Percentiles rank a stretch among this genome's conserved stretches.
These are phyloP conservation scores for Caenorhabditis uteleia DNA, from an alignment of 2,888 invertebrate genomes.

Conservation along the genomic window DNA sequence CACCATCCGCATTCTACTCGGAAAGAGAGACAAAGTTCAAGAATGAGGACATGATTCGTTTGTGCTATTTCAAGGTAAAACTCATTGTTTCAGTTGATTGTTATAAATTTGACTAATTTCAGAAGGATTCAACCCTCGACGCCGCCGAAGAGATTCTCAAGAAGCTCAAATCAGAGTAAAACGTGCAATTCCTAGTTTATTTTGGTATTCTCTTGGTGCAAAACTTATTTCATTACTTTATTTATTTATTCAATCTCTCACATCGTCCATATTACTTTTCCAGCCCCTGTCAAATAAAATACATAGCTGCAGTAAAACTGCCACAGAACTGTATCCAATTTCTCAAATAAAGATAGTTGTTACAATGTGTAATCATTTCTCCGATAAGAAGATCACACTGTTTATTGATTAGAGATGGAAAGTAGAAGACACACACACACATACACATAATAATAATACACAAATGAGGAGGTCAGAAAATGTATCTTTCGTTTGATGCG, in stretches of 20 bases:
- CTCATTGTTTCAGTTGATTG: conserved; percentile 16
- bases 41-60: conserved; percentile 58
- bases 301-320: not conserved
- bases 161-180: conserved; percentile 18
- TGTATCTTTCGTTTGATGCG: too few species aligned
- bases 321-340: too few species aligned
- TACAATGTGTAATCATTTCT: too few species aligned
- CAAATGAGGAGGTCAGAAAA: too few species aligned
- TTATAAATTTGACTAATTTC: conserved; percentile 20
- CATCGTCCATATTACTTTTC: not conserved
- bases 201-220: too few species aligned
- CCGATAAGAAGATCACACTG: not conserved
- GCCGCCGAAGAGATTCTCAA: conserved; percentile 59
- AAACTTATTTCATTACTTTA: too few species aligned
- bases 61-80: conserved; percentile 69
- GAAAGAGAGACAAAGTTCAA: conserved; percentile 41
- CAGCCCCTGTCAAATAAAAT: not conserved
- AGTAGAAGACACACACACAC: not conserved
- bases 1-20: conserved; percentile 91
- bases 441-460: too few species aligned
- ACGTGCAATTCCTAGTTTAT: not conserved
- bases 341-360: too few species aligned
- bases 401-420: not conserved
- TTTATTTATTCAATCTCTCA: not conserved
- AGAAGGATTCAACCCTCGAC: conserved; percentile 62